Evolutionary conservation across 2,797 vertebrate species (phyloP).

Genomic region (Orestias chungarensis): DNA sequence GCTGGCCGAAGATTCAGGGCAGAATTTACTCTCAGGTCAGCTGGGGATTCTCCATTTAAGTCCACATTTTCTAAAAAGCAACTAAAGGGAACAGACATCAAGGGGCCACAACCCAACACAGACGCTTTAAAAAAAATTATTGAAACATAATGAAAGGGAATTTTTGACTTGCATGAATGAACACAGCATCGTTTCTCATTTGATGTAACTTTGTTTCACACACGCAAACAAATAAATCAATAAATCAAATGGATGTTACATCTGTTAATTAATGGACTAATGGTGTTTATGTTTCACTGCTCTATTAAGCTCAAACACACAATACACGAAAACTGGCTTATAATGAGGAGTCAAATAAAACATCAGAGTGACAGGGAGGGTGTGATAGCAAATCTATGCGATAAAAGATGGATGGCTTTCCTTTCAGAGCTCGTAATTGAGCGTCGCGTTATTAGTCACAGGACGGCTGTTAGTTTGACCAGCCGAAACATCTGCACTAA

Average conservation of each 20-base stretch:
- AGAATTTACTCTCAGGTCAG: slow-evolving; percentile 43
- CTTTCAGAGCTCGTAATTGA: slow-evolving; percentile 40
- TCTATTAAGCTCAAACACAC: slow-evolving; percentile 18
- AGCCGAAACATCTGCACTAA: slow-evolving; percentile 2
- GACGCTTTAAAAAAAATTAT: background rate
- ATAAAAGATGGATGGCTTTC: slow-evolving; percentile 47
- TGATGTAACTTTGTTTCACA: background rate
- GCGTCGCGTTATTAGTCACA: slow-evolving; percentile 12
- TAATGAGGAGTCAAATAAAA: slow-evolving; percentile 30
- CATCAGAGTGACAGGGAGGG: slow-evolving; percentile 1
- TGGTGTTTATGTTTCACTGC: slow-evolving; percentile 1
- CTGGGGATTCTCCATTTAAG: slow-evolving; percentile 35
- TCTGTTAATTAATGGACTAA: slow-evolving; percentile 2
- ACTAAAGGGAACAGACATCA: slow-evolving; percentile 12
- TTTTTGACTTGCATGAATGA: background rate
- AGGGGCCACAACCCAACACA: background rate
- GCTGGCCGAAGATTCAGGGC: slow-evolving; percentile 31
- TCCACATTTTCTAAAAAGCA: slow-evolving; percentile 20
- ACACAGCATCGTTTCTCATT: background rate
- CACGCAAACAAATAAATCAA: background rate
- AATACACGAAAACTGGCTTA: slow-evolving; percentile 16
- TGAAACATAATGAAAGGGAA: slow-evolving; percentile 2
- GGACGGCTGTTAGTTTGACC: slow-evolving; percentile 12
- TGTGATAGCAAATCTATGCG: slow-evolving; percentile 2
- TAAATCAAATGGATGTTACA: slow-evolving; percentile 7